Conservation (phyloP, 92 coral and sea anemone species). For the Hydrozoanthus gracilis region DNA sequence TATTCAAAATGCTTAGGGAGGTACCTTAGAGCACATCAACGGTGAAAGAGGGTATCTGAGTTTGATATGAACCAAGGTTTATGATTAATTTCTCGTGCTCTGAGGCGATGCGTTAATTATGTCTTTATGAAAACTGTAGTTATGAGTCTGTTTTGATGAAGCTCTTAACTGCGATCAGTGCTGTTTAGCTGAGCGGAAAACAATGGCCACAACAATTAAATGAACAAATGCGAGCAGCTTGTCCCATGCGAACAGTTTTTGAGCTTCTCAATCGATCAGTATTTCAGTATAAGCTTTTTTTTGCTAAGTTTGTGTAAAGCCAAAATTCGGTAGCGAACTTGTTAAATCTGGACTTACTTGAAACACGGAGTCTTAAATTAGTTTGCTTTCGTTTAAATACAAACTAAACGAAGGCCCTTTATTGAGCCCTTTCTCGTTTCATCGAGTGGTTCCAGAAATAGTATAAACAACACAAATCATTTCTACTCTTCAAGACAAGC, state of each 20-base stretch:
- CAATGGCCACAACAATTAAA: conserved; percentile 12
- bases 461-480: too few species aligned
- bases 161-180: conserved; percentile 13
- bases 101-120: conserved; percentile 8
- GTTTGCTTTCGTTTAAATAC: too few species aligned
- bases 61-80: not conserved
- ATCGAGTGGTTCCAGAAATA: too few species aligned
- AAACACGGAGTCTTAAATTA: too few species aligned
- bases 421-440: too few species aligned
- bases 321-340: too few species aligned
- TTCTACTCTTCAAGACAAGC: too few species aligned
- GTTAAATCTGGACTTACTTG: too few species aligned
- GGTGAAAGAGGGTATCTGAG: not conserved
- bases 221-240: conserved; percentile 35
- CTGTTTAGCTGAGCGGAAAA: conserved; percentile 15
- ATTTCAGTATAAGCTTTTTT: not conserved
- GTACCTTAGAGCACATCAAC: too few species aligned
- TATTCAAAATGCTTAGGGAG: conserved; percentile 1
- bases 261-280: not conserved
- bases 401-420: too few species aligned
- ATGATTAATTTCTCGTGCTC: not conserved
- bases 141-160: not conserved
- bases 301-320: not conserved
- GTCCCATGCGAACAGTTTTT: not conserved
- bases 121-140: not conserved